Percentiles rank a stretch among this genome's conserved stretches.
These are phyloP conservation scores for Seriola quinqueradiata DNA, from an alignment of 2,113 vertebrate species.

Conservation along the genomic window DNA sequence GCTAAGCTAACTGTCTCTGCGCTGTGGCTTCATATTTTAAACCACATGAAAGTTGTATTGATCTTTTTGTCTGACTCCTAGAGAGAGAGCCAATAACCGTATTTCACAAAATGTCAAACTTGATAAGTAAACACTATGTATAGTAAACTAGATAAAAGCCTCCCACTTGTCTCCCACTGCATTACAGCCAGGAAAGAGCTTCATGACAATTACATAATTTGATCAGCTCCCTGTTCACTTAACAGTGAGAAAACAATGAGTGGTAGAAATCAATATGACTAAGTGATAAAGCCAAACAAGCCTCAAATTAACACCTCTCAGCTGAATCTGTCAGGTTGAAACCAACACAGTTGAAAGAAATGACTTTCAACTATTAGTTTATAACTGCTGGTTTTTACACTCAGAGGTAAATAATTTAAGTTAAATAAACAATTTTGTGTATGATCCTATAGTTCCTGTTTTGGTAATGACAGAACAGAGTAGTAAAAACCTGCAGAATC, in stretches of 20 bases:
- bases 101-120: not conserved
- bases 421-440: not conserved
- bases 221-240: not conserved
- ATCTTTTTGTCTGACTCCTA: not conserved
- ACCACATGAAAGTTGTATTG: no score
- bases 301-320: not conserved
- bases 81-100: not conserved
- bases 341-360: not conserved
- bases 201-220: conserved; percentile 4
- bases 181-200: not conserved
- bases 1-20: not conserved
- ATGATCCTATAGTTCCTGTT: not conserved
- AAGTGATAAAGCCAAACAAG: not conserved
- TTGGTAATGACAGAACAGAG: not conserved
- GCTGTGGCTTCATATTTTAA: not conserved
- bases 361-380: not conserved
- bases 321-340: not conserved
- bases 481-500: not conserved
- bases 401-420: not conserved
- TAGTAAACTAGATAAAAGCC: not conserved
- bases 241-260: not conserved
- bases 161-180: not conserved
- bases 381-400: not conserved
- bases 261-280: not conserved
- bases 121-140: not conserved